These are phyloP conservation scores for Dinoponera quadriceps DNA, from an alignment of 1,140 invertebrate genomes.

Conservation along the genomic window DNA sequence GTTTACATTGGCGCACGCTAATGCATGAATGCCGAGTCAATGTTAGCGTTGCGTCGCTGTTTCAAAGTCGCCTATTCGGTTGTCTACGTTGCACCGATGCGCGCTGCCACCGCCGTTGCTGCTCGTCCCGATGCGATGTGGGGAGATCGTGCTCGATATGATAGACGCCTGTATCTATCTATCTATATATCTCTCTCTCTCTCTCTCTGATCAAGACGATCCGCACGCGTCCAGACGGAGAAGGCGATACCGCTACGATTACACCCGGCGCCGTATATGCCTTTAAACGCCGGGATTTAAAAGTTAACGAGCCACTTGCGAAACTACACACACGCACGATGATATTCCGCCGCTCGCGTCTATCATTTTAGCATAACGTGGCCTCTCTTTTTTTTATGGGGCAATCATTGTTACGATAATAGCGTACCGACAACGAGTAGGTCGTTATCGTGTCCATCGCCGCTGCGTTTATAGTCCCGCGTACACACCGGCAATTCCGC, in stretches of 20 bases:
- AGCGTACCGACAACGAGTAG: background rate
- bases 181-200: too few relatives aligned
- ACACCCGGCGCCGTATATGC: background rate
- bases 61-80: slow-evolving; percentile 48
- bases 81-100: slow-evolving; percentile 5
- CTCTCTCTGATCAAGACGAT: background rate
- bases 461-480: background rate
- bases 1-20: slow-evolving; percentile 67
- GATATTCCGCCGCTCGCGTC: background rate
- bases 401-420: background rate
- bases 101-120: too few relatives aligned
- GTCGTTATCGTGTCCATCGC: background rate
- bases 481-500: background rate
- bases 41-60: slow-evolving; percentile 58
- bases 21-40: slow-evolving; percentile 73
- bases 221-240: background rate
- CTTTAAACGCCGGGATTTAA: slow-evolving; percentile 30
- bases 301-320: slow-evolving; percentile 37
- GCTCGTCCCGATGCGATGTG: too few relatives aligned
- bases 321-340: background rate
- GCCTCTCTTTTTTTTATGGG: background rate
- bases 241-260: background rate
- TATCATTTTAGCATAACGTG: background rate
- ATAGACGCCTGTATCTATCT: background rate
- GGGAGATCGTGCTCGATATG: too few relatives aligned